Conservation (phyloP, 2,888 invertebrate genomes). For the Epistrophe grossulariae region DNA sequence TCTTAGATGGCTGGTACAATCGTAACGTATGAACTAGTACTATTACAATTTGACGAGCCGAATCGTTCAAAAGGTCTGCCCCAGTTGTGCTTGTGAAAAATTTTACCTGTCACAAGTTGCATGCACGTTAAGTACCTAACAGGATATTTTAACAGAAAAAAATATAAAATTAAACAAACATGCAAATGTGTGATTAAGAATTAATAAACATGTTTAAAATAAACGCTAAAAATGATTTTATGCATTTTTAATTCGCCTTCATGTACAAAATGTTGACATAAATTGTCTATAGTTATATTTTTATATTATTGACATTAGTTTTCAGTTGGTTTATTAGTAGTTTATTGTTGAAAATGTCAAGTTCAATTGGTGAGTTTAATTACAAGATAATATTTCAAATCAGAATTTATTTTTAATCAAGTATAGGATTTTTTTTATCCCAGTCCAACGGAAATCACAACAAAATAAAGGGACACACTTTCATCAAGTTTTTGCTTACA, state of each 20-base stretch:
- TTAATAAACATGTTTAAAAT: slow-evolving; percentile 48
- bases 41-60: slow-evolving; percentile 86
- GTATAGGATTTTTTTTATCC: neutral
- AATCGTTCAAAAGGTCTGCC: slow-evolving; percentile 80
- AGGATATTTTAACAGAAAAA: neutral
- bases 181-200: slow-evolving; percentile 46
- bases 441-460: neutral
- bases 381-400: neutral
- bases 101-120: neutral
- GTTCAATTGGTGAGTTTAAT: slow-evolving; percentile 54
- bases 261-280: neutral
- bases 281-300: neutral
- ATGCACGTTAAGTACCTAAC: neutral
- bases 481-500: slow-evolving; percentile 45
- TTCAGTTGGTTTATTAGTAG: neutral
- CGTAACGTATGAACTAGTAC: slow-evolving; percentile 88
- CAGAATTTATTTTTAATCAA: neutral
- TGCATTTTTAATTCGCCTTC: neutral
- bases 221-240: neutral
- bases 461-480: slow-evolving; percentile 22
- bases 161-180: slow-evolving; percentile 37
- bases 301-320: neutral
- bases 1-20: slow-evolving; percentile 87
- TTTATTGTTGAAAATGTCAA: slow-evolving; percentile 28
- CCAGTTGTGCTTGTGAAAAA: slow-evolving; percentile 78